Percentiles rank a stretch among this genome's conserved stretches.
These are phyloP conservation scores for Eretmochelys imbricata DNA, from an alignment of 2,113 vertebrate genomes.

Conservation along the genomic window DNA sequence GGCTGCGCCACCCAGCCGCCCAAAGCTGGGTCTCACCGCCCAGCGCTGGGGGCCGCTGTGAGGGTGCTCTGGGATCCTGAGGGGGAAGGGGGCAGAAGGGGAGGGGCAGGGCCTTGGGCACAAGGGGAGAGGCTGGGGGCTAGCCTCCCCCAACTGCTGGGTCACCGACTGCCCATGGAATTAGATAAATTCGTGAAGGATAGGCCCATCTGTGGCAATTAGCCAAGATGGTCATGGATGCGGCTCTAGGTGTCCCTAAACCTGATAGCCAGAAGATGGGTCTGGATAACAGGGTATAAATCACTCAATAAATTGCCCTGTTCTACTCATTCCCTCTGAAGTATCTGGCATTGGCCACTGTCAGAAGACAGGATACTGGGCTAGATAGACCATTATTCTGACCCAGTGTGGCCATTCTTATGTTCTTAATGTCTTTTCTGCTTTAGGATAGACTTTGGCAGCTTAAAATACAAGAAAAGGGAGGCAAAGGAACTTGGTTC, in stretches of 20 bases:
- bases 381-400: background rate
- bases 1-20: too few relatives aligned
- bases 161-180: too few relatives aligned
- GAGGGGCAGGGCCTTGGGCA: too few relatives aligned
- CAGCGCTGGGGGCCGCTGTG: too few relatives aligned
- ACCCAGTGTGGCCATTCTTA: background rate
- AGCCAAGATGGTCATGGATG: background rate
- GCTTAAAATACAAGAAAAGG: background rate
- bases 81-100: too few relatives aligned
- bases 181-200: background rate
- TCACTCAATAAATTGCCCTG: background rate
- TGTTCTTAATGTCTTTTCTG: background rate
- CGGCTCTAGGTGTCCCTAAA: background rate
- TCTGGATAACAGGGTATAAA: background rate
- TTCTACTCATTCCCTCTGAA: background rate
- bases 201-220: background rate
- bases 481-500: constrained; percentile 28
- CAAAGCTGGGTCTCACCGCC: too few relatives aligned
- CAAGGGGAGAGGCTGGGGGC: too few relatives aligned
- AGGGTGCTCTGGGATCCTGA: too few relatives aligned
- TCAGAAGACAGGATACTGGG: background rate
- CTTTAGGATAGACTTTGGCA: constrained; percentile 37
- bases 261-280: background rate
- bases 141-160: too few relatives aligned
- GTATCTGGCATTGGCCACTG: background rate